Evolutionary conservation across 2,797 vertebrate genomes (phyloP).

Genomic region (Fistularia tabacaria): DNA sequence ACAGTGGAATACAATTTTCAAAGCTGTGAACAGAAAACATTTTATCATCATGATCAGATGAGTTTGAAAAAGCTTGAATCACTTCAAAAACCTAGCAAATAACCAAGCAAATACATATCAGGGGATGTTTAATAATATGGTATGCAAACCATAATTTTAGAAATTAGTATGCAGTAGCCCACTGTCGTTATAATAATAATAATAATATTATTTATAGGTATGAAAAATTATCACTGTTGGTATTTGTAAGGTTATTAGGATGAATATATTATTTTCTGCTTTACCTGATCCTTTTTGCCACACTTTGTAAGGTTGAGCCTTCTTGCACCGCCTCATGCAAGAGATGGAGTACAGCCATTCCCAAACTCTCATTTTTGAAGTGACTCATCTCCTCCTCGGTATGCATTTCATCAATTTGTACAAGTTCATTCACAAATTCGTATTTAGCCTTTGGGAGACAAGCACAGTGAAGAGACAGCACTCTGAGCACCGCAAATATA

Average conservation of each 20-base stretch:
- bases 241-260: too few relatives aligned
- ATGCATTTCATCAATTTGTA: conserved; percentile 69
- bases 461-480: not conserved
- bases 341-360: conserved; percentile 91
- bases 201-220: too few relatives aligned
- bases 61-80: not conserved
- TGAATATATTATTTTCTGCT: too few relatives aligned
- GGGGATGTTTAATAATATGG: too few relatives aligned
- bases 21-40: conserved; percentile 69
- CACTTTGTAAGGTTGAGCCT: conserved; percentile 76
- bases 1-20: conserved; percentile 84
- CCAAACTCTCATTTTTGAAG: conserved; percentile 90
- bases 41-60: conserved; percentile 3
- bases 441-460: conserved; percentile 79
- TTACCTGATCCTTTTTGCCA: conserved; percentile 82
- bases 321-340: conserved; percentile 78
- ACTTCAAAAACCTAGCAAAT: too few relatives aligned
- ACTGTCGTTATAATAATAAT: too few relatives aligned
- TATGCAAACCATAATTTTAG: too few relatives aligned
- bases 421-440: conserved; percentile 87
- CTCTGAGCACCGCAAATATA: not conserved
- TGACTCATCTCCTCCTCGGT: conserved; percentile 75
- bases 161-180: too few relatives aligned
- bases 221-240: not conserved
- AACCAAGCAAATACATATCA: too few relatives aligned